A percentile compares a stretch with the other conserved stretches of the same genome.
Conservation (phyloP, 2,888 invertebrate genomes). For the Acanthoscelides obtectus region DNA sequence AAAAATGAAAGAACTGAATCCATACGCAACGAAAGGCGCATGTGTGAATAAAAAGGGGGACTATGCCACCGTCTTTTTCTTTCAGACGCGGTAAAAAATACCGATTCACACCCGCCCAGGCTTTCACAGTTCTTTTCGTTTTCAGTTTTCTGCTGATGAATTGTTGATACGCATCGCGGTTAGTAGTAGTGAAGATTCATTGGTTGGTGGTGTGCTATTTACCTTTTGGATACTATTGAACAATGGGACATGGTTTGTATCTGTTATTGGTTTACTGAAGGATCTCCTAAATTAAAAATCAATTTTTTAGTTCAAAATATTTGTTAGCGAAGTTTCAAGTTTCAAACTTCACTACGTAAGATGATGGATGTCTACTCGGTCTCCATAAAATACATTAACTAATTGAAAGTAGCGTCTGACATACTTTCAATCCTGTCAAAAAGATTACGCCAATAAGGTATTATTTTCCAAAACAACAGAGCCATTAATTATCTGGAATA, state of each 20-base stretch:
- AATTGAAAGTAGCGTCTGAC: no score
- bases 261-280: background rate
- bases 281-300: no score
- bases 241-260: background rate
- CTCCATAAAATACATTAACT: no score
- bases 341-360: no score
- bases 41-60: slow-evolving; percentile 29
- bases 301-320: no score
- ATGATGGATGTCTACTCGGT: no score
- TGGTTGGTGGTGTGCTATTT: slow-evolving; percentile 4
- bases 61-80: slow-evolving; percentile 16
- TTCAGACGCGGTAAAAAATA: slow-evolving; percentile 22
- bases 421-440: no score
- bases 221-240: slow-evolving; percentile 5
- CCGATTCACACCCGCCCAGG: slow-evolving; percentile 11
- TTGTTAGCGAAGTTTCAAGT: no score
- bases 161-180: slow-evolving; percentile 11
- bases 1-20: slow-evolving; percentile 36
- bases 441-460: no score
- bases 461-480: no score
- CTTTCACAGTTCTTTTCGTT: slow-evolving; percentile 22
- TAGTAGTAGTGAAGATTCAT: background rate
- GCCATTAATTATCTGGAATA: no score
- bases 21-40: slow-evolving; percentile 29
- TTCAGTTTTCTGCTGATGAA: slow-evolving; percentile 32